These are phyloP conservation scores for Procapra przewalskii DNA, from an alignment of 2,113 vertebrate genomes.

Conservation along the genomic window DNA sequence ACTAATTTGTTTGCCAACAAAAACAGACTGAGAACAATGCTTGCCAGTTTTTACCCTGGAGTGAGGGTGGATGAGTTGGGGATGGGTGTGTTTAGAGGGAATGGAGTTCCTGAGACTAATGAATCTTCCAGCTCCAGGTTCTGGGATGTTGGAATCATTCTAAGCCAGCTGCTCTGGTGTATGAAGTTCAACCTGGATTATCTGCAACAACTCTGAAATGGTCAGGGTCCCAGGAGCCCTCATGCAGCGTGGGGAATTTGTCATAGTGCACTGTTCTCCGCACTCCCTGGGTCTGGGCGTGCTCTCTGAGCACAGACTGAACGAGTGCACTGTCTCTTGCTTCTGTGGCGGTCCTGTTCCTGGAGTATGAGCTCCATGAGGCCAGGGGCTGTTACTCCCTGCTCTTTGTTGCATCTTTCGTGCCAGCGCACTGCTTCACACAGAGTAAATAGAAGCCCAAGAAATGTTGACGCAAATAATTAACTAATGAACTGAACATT, in stretches of 20 bases:
- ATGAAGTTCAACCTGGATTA: neutral
- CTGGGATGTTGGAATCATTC: neutral
- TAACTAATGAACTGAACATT: neutral
- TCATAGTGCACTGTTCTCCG: fast-evolving
- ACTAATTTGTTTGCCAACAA: neutral
- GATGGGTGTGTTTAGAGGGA: neutral
- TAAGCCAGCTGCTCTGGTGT: neutral
- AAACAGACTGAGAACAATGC: neutral
- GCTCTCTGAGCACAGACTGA: neutral
- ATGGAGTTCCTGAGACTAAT: neutral
- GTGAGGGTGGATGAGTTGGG: neutral
- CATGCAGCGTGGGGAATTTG: fast-evolving
- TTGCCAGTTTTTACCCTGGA: neutral
- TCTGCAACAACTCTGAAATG: neutral
- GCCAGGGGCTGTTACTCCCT: neutral
- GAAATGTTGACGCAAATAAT: neutral
- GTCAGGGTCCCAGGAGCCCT: neutral
- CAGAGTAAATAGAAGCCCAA: neutral
- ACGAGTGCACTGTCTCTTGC: neutral
- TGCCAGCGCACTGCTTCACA: neutral
- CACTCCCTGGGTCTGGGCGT: fast-evolving
- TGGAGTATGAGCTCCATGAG: neutral
- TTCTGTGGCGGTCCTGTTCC: no score
- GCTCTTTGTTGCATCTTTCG: neutral
- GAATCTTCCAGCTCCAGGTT: neutral